A percentile compares a stretch with the other conserved stretches of the same genome.
Conservation (phyloP, 1,140 invertebrate species). For the Saccostrea cuccullata region DNA sequence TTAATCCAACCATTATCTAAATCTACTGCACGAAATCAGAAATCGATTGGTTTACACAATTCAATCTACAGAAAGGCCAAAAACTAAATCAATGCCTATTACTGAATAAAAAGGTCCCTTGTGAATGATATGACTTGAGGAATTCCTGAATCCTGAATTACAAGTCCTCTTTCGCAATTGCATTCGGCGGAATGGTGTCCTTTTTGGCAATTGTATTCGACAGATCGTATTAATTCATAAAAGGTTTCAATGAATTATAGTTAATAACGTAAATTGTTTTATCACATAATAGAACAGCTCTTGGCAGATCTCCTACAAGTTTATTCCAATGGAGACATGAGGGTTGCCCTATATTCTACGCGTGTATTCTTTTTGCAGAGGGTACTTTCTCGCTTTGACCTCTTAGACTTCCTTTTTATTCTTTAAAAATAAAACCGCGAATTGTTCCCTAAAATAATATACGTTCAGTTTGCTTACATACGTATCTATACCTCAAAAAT, state of each 20-base stretch:
- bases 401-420: no score
- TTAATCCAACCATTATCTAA: background rate
- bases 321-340: background rate
- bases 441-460: background rate
- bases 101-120: background rate
- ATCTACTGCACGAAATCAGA: background rate
- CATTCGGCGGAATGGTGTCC: background rate
- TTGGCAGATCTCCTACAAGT: background rate
- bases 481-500: no score
- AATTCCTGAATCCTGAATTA: background rate
- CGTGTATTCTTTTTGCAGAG: background rate
- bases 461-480: no score
- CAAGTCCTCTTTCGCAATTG: background rate
- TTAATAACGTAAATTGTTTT: background rate
- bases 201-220: background rate
- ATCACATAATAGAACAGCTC: background rate
- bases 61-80: background rate
- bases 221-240: background rate
- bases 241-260: background rate
- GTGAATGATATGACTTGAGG: background rate
- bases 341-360: background rate
- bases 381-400: background rate
- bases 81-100: background rate
- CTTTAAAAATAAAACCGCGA: background rate
- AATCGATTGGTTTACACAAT: background rate